phyloP scores from a whole-genome alignment of 2,797 vertebrate species.

The Prionace glauca region DNA sequence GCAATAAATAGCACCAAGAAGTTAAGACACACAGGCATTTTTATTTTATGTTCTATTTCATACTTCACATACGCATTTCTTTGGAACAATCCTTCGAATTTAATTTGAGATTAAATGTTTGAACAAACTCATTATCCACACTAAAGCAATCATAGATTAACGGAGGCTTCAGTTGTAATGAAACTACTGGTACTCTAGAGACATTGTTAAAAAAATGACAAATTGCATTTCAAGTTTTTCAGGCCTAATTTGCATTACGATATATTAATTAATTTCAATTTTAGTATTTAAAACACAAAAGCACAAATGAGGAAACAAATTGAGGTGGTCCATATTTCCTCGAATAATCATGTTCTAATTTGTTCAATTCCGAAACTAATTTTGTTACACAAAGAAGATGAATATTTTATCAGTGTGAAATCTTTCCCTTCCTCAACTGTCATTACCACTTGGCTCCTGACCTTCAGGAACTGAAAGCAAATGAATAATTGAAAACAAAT shows the following conservation, averaged over 20 bases:
- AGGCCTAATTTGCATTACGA: not conserved
- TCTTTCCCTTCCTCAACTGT: slow-evolving; percentile 62
- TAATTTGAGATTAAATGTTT: slow-evolving; percentile 42
- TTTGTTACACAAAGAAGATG: slow-evolving; percentile 75
- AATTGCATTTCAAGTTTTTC: slow-evolving; percentile 42
- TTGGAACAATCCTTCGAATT: slow-evolving; percentile 40
- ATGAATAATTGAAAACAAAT: slow-evolving; percentile 85
- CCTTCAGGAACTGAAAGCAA: slow-evolving; percentile 78
- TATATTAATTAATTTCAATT: slow-evolving; percentile 6
- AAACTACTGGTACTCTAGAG: not conserved
- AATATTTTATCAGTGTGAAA: slow-evolving; percentile 83
- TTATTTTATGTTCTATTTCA: slow-evolving; percentile 22
- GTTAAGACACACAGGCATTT: slow-evolving; percentile 45
- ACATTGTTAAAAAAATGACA: slow-evolving; percentile 32
- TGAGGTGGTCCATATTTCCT: not conserved
- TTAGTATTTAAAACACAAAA: slow-evolving; percentile 40
- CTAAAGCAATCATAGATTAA: slow-evolving; percentile 47
- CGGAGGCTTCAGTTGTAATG: slow-evolving; percentile 44
- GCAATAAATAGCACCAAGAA: slow-evolving; percentile 53
- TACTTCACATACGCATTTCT: slow-evolving; percentile 45
- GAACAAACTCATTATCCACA: slow-evolving; percentile 41
- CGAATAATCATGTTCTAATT: not conserved
- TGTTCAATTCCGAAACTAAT: slow-evolving; percentile 72
- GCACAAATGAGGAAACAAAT: not conserved
- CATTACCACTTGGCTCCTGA: slow-evolving; percentile 65